Base-by-base conservation (phyloP, 2,888 invertebrate genomes). In the Myopa tessellatipennis region DNA sequence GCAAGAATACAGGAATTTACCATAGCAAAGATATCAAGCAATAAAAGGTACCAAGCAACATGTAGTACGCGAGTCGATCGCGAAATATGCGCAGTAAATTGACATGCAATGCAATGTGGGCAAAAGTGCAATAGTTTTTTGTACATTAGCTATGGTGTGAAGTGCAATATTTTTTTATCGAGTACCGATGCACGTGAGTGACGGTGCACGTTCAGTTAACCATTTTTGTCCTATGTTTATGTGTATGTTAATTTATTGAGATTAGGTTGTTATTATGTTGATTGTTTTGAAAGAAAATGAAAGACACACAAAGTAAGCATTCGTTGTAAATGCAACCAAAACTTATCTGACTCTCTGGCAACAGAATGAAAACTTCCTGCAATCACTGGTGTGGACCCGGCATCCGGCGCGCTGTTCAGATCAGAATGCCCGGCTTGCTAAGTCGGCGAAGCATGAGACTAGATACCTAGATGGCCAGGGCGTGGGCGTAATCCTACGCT, bases 21-120 rank as follows among this genome's bases (percentile, higher is more conserved):
- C 71, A 71, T 55, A 58, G 38, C 0, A 71, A 58, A n/a, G 71
- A 71, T 55, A 58, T 71, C 0, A 58, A 55, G 12, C 69, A 69
- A 38, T 36, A 26, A 26, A 26, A 26, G 26, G 2, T 26, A n/a
- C n/a, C n/a, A n/a, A n/a, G 1, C 26, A 26, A 26, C 4, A 65
- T 16, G 5, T 58, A 6, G 2, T 58, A 26, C 26, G 26, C 26
- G 26, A 26, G 26, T 26, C 1, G 26, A 26, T 26, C 26, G 26
- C 1, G 1, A 26, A 26, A 1, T 26, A 1, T 1, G 26, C 1
- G 18, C 58, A 16, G 4, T 58, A 12, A 58, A 58, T 58, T 26
- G 2, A 26, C 26, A n/a, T 58, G 18, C 18, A 58, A 6, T 16
- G 16, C 16, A 6, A 58, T 26, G 26, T 26, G 26, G 26, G 26